A percentile compares a stretch with the other conserved stretches of the same genome.
Conservation (phyloP, 1,140 invertebrate genomes). For the Pemphigus obesinymphae region DNA sequence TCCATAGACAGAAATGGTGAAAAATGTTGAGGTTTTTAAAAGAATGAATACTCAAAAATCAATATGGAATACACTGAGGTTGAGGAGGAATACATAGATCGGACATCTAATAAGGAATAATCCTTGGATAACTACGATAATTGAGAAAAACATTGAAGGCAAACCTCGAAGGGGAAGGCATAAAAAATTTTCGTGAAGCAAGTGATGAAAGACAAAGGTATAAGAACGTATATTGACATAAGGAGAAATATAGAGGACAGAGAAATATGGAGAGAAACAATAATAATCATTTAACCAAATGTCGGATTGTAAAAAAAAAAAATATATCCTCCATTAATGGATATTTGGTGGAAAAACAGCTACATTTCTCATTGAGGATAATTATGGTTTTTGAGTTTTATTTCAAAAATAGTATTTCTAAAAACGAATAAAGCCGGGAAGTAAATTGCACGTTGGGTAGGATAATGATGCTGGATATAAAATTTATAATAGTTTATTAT, state of each 20-base stretch:
- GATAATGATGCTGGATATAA: too few relatives aligned
- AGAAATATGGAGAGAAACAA: not conserved
- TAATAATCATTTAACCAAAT: not conserved
- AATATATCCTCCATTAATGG: too few relatives aligned
- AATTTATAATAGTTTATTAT: too few relatives aligned
- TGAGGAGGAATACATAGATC: not conserved
- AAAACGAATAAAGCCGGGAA: too few relatives aligned
- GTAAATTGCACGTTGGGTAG: too few relatives aligned
- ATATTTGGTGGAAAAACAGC: too few relatives aligned
- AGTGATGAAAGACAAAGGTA: not conserved
- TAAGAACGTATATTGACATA: not conserved
- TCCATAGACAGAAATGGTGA: conserved; percentile 7
- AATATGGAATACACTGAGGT: not conserved
- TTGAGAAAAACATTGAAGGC: too few relatives aligned
- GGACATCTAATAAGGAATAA: not conserved
- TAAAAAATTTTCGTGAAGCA: not conserved
- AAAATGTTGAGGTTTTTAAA: conserved; percentile 12
- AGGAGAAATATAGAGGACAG: not conserved
- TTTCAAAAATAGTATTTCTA: too few relatives aligned
- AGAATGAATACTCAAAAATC: too few relatives aligned
- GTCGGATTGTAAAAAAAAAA: not conserved
- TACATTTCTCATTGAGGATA: too few relatives aligned
- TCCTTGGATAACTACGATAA: not conserved
- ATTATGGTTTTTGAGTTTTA: too few relatives aligned
- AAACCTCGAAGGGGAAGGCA: not conserved